Conservation (phyloP, 2,888 invertebrate genomes). For the Dryobota labecula region DNA sequence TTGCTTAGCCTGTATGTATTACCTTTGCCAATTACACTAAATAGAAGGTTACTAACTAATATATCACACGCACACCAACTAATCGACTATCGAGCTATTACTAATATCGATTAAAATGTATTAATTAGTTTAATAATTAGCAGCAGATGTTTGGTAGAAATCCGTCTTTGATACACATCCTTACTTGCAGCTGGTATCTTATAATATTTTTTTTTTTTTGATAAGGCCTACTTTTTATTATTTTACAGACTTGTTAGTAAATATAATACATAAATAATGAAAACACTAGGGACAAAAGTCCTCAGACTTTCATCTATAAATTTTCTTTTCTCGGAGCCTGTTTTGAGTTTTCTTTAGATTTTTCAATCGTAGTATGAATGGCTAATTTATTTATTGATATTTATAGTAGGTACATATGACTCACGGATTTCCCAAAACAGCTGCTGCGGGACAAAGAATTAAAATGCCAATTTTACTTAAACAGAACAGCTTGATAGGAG, state of each 20-base stretch:
- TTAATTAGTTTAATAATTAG: constrained; percentile 16
- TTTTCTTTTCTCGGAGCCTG: too few relatives aligned
- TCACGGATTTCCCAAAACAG: constrained; percentile 50
- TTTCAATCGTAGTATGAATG: too few relatives aligned
- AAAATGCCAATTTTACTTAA: constrained; percentile 67
- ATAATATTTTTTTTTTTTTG: too few relatives aligned
- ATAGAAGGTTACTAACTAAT: constrained; percentile 65
- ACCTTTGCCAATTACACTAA: constrained; percentile 55
- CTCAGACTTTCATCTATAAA: too few relatives aligned
- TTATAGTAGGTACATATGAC: too few relatives aligned
- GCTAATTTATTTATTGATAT: too few relatives aligned
- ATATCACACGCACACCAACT: constrained; percentile 62
- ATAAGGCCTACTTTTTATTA: too few relatives aligned
- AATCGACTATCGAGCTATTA: constrained; percentile 58
- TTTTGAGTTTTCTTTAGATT: too few relatives aligned
- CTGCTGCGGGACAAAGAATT: constrained; percentile 47
- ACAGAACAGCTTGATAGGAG: constrained; percentile 94
- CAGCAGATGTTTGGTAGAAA: constrained; percentile 51
- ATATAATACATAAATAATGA: too few relatives aligned
- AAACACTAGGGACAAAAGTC: too few relatives aligned
- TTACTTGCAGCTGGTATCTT: too few relatives aligned
- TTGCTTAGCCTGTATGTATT: constrained; percentile 60
- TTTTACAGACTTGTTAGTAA: too few relatives aligned
- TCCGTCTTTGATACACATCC: constrained; percentile 52
- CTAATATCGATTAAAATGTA: constrained; percentile 56